phyloP scores from a whole-genome alignment of 2,888 invertebrate species.

The Cerceris ruficornis region DNA sequence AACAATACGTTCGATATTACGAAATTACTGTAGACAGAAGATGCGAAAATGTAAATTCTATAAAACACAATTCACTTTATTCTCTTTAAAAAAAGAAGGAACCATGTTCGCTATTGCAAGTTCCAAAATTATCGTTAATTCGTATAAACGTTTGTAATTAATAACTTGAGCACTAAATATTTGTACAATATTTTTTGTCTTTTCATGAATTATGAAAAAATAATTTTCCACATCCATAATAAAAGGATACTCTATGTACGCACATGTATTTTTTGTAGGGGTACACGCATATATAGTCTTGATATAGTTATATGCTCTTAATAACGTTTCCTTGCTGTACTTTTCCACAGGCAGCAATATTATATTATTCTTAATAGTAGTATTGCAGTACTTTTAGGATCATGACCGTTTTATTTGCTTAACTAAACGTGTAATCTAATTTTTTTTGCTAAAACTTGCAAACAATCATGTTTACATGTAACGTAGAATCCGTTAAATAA shows the following conservation, averaged over 20 bases:
- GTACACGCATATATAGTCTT: slow-evolving; percentile 28
- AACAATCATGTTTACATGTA: slow-evolving; percentile 42
- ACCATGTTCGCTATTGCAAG: not conserved
- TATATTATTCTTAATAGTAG: slow-evolving; percentile 53
- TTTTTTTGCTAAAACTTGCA: slow-evolving; percentile 42
- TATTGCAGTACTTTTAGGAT: slow-evolving; percentile 42
- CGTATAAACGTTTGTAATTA: not conserved
- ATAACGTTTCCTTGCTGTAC: slow-evolving; percentile 27
- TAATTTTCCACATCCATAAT: slow-evolving; percentile 35
- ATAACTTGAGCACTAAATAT: slow-evolving; percentile 21
- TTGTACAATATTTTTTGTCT: slow-evolving; percentile 31
- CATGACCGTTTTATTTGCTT: slow-evolving; percentile 46
- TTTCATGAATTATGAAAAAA: slow-evolving; percentile 27
- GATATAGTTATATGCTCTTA: slow-evolving; percentile 31
- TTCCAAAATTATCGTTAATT: not conserved
- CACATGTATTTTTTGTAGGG: slow-evolving; percentile 42
- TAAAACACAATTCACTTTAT: not conserved
- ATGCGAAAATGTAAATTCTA: too few species aligned
- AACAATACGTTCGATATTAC: too few species aligned
- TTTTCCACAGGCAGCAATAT: slow-evolving; percentile 40
- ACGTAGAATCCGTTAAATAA: slow-evolving; percentile 56
- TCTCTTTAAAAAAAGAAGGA: not conserved
- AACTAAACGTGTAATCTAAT: slow-evolving; percentile 48
- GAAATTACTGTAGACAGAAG: not conserved
- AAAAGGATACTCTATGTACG: slow-evolving; percentile 47